These are phyloP conservation scores for Alethe diademata DNA, from an alignment of 2,113 vertebrate species.

Conservation along the genomic window DNA sequence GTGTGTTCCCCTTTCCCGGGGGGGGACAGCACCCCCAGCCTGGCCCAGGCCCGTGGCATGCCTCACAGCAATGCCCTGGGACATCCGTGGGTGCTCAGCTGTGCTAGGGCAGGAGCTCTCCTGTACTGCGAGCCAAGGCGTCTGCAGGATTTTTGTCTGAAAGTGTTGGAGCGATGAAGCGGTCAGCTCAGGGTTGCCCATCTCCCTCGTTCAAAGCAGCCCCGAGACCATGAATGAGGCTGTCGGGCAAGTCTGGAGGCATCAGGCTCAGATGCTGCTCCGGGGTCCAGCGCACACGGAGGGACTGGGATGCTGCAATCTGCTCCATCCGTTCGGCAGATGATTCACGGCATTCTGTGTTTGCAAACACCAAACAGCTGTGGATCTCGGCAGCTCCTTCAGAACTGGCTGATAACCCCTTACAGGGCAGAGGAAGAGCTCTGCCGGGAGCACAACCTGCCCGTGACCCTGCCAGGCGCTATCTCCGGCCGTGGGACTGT, in stretches of 20 bases:
- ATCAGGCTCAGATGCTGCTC: neutral
- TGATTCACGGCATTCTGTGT: neutral
- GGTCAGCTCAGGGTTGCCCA: neutral
- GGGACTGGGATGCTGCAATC: neutral
- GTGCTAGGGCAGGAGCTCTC: neutral
- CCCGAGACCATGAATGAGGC: accelerated
- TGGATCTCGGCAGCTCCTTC: neutral
- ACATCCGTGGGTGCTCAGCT: neutral
- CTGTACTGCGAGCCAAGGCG: neutral
- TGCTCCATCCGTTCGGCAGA: neutral
- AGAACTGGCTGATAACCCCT: neutral
- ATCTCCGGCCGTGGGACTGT: neutral
- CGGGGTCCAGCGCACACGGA: accelerated
- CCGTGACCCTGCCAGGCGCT: neutral
- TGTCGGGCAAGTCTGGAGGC: neutral
- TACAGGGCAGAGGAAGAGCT: neutral
- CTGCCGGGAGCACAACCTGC: neutral
- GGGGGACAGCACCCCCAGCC: neutral
- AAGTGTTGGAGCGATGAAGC: neutral
- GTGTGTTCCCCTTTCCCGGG: neutral
- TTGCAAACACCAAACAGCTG: neutral
- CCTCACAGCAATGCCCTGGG: neutral
- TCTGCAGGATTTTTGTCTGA: neutral
- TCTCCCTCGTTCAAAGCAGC: neutral
- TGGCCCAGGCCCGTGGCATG: neutral